phyloP scores from a whole-genome alignment of 2,113 vertebrate species.

The Chloropsis hardwickii region DNA sequence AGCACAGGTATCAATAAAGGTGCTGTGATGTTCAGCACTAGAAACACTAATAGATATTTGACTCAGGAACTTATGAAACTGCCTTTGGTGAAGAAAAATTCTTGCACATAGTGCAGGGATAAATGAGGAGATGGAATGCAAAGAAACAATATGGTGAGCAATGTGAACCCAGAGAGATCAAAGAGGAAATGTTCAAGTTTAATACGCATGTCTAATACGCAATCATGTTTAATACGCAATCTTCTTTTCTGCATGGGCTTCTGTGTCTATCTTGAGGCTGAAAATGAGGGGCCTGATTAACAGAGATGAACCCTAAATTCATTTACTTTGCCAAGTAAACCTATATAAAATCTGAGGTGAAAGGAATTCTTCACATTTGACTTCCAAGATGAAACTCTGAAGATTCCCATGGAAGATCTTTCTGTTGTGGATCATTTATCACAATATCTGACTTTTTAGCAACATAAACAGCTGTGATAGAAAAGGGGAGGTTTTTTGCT shows the following conservation, averaged over 20 bases:
- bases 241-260: neutral
- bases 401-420: neutral
- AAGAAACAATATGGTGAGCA: neutral
- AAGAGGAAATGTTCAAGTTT: neutral
- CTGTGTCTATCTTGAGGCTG: neutral
- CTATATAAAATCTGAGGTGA: neutral
- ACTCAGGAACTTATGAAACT: neutral
- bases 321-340: neutral
- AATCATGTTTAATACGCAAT: neutral
- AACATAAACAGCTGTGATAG: rapidly evolving
- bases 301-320: neutral
- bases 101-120: neutral
- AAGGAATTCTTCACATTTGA: neutral
- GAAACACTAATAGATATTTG: neutral
- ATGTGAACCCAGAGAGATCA: neutral
- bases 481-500: neutral
- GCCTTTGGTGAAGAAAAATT: neutral
- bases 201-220: neutral
- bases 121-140: neutral
- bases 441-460: neutral
- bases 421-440: neutral
- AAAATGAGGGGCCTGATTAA: neutral
- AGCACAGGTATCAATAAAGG: neutral
- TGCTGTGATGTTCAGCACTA: neutral
- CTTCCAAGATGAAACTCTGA: neutral